Evolutionary conservation across 2,797 vertebrate genomes (phyloP).

Genomic region (Schizopygopsis malacanthus): DNA sequence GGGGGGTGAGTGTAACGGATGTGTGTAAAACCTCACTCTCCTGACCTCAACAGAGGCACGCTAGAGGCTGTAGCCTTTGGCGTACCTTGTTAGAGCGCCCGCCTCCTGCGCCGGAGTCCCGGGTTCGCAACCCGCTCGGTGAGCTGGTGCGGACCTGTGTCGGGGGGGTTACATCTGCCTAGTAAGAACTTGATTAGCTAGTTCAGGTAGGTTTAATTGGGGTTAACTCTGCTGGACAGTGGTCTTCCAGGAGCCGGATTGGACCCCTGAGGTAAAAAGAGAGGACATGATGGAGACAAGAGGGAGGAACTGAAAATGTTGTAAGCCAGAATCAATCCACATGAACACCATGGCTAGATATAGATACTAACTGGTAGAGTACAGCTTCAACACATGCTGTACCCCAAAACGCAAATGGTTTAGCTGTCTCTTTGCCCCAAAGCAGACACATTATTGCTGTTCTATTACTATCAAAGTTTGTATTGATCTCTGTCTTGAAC

Average conservation of each 20-base stretch:
- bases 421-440: background rate
- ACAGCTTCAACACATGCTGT: background rate
- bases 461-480: background rate
- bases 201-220: background rate
- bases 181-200: background rate
- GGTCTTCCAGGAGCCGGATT: background rate
- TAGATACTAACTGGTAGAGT: background rate
- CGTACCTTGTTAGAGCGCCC: too few relatives aligned
- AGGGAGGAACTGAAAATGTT: background rate
- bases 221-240: background rate
- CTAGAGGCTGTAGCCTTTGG: too few relatives aligned
- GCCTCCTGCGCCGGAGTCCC: too few relatives aligned
- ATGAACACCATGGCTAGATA: background rate
- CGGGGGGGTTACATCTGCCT: too few relatives aligned
- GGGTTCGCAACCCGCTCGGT: too few relatives aligned
- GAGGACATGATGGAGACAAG: background rate
- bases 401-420: background rate
- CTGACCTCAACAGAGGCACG: too few relatives aligned
- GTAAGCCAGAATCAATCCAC: background rate
- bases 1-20: too few relatives aligned
- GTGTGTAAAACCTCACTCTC: too few relatives aligned
- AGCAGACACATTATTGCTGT: background rate
- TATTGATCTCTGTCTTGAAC: slow-evolving; percentile 5
- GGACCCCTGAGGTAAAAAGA: slow-evolving; percentile 1
- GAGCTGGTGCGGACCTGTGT: too few relatives aligned